phyloP scores from a whole-genome alignment of 2,797 vertebrate genomes.

The Monodelphis domestica region DNA sequence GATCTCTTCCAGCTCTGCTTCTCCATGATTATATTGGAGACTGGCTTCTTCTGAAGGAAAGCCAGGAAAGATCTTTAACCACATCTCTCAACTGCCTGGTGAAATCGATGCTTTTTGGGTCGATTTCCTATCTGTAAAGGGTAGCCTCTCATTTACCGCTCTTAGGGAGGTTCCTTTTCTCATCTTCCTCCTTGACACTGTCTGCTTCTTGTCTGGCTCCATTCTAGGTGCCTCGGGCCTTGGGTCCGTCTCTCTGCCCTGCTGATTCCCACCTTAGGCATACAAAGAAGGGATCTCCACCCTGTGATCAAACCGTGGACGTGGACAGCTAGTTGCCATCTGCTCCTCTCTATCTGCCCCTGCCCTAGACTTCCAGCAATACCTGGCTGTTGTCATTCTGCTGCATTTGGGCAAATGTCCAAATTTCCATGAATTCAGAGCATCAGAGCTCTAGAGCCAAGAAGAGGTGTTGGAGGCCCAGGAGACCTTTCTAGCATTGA shows the following conservation, averaged over 20 bases:
- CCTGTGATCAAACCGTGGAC: neutral
- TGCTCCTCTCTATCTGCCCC: neutral
- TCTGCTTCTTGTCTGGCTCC: neutral
- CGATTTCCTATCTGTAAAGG: neutral
- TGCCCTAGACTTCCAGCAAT: conserved; percentile 8
- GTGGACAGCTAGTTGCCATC: neutral
- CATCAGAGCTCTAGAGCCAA: too few relatives aligned
- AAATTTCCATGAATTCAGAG: neutral
- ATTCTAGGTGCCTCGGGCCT: neutral
- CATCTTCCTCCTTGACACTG: neutral
- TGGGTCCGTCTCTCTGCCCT: neutral
- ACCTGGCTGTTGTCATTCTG: neutral
- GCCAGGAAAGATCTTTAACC: neutral
- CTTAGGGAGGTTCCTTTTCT: neutral
- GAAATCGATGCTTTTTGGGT: neutral
- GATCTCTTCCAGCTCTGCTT: neutral
- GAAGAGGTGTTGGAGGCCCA: too few relatives aligned
- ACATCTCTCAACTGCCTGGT: neutral
- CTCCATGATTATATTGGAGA: neutral
- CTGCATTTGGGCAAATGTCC: neutral
- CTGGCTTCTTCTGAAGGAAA: neutral
- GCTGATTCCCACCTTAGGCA: neutral
- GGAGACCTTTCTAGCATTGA: too few relatives aligned
- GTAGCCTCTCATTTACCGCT: neutral
- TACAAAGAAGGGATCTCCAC: neutral